Evolutionary conservation across 92 coral and sea anemone genomes (phyloP).

Genomic region (Palythoa heliodiscus): DNA sequence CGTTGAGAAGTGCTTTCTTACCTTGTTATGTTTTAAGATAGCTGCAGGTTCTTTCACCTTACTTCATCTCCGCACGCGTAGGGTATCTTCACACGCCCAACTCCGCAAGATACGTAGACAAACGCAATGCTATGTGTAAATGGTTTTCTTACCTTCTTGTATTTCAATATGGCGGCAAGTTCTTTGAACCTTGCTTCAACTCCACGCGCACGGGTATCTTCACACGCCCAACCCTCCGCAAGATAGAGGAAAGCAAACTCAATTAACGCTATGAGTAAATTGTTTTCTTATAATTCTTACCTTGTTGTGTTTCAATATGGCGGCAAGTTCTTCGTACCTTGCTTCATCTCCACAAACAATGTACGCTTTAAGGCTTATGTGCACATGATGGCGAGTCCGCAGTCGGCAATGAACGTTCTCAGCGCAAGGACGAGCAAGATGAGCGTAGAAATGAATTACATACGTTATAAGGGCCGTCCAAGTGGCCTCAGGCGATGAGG

Average conservation of each 20-base stretch:
- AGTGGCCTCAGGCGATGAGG: conserved; percentile 76
- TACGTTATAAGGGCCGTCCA: conserved; percentile 88
- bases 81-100: too few species aligned
- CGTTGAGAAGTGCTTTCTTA: not conserved
- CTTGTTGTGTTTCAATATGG: conserved; percentile 83
- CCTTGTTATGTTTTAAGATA: conserved; percentile 78
- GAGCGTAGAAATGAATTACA: conserved; percentile 83
- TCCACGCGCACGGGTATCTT: too few species aligned
- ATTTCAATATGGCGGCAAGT: too few species aligned
- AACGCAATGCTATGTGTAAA: too few species aligned
- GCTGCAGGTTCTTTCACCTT: conserved; percentile 78
- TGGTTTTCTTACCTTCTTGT: too few species aligned
- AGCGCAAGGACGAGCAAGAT: conserved; percentile 66
- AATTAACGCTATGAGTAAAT: too few species aligned
- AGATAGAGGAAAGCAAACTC: too few species aligned
- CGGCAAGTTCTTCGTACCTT: conserved; percentile 75
- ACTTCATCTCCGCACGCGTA: conserved; percentile 68
- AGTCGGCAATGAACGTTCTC: conserved; percentile 66
- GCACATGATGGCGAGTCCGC: conserved; percentile 74
- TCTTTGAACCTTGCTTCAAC: too few species aligned
- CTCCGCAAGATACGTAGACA: too few species aligned
- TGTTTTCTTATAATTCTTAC: not conserved
- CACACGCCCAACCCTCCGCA: too few species aligned
- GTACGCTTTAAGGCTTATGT: conserved; percentile 65
- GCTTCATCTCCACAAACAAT: conserved; percentile 82